Conservation (phyloP, 2,888 invertebrate genomes). For the Chironomus tentans region DNA sequence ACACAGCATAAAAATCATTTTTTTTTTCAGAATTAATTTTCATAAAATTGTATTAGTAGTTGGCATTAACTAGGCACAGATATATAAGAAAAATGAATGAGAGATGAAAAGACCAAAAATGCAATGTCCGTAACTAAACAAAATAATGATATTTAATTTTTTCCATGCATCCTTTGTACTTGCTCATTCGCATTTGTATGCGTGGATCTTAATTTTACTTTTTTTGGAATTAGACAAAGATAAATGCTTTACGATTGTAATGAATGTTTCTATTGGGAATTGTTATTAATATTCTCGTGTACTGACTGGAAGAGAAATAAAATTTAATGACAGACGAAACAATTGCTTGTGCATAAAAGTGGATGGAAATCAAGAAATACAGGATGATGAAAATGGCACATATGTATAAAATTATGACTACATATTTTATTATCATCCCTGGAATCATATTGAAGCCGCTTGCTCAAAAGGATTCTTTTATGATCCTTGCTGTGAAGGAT, state of each 20-base stretch:
- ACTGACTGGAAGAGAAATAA: neutral
- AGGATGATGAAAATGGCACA: neutral
- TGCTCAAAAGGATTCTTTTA: neutral
- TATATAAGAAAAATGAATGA: neutral
- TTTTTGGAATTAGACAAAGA: neutral
- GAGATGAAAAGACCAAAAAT: neutral
- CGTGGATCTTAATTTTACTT: neutral
- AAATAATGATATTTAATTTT: slow-evolving; percentile 8
- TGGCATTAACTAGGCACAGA: neutral
- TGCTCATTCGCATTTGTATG: neutral
- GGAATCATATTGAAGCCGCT: neutral
- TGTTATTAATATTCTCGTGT: neutral
- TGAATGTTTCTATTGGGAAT: neutral
- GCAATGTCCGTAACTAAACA: slow-evolving; percentile 17
- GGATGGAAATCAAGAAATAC: neutral
- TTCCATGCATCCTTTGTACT: neutral
- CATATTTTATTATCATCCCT: too few species aligned
- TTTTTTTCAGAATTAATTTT: neutral
- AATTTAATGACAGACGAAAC: neutral
- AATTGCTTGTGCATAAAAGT: neutral
- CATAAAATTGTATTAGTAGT: neutral
- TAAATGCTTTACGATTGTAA: slow-evolving; percentile 4
- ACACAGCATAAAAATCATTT: neutral
- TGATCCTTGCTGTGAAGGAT: too few species aligned
- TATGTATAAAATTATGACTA: neutral